Evolutionary conservation across 2,797 vertebrate species (phyloP), one percentile per base, ranked within the genome.

Genomic region (Lemur catta): DNA sequence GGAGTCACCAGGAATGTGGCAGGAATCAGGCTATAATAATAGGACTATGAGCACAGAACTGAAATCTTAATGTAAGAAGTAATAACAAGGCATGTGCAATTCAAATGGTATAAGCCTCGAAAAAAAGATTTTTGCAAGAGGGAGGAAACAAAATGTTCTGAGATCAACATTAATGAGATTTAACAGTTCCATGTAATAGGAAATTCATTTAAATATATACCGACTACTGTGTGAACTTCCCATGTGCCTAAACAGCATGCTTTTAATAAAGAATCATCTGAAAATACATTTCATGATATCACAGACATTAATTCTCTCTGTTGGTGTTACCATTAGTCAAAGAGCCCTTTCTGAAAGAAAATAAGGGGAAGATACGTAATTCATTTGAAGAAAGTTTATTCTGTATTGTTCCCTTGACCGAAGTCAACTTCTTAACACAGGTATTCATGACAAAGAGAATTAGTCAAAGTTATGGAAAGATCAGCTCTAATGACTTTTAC

Each of bases 371-470:
- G 10, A 84, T 74, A 52, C 7, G 22, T 67, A 87, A 55, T 67
- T 84, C 50, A 65, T 67, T 78, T 78, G 84, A 93, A 72, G 35
- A 26, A 93, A 43, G 84, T n/a, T 75, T 87, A 55, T 78, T 90
- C 18, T 85, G 50, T 89, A 17, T 87, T 81, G 3, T 76, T 67
- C 17, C 93, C 55, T 81, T 69, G 85, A 52, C 50, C 57, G 17
- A 75, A 61, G 22, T 94, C 72, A 92, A 1, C 24, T 55, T 89
- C 67, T 81, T 81, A 67, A 91, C 65, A 30, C n/a, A 84, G 22
- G 26, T 69, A 55, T 91, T 88, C 92, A 59, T 90, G 55, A 82
- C 14, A 78, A 79, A 89, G 38, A 89, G 26, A 61, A 46, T 57
- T 87, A 79, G 38, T 93, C n/a, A 52, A 18, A 88, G 3, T 84